Evolutionary conservation across 2,888 invertebrate species (phyloP), one percentile per base, ranked within the genome.

Genomic region (Galeruca laticollis): DNA sequence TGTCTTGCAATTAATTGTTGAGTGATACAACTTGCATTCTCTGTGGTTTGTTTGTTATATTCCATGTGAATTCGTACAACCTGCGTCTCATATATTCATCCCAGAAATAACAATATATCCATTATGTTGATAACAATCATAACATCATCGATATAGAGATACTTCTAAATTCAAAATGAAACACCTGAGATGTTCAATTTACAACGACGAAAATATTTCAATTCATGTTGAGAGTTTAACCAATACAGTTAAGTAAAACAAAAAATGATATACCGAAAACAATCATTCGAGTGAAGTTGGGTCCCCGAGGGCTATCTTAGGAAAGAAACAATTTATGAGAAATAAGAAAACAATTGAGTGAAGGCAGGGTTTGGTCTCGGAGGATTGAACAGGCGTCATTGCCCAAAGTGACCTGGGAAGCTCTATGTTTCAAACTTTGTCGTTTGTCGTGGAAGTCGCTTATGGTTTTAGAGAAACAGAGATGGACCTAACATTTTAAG

Each of bases 281-380:
- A 77, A 81, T 79, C 81, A 82, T 82, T 81, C 79, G 78, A 79
- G 79, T 78, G 80, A 82, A 83, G 78, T 81, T 78, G 65, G 70
- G 68, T 77, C 82, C 76, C 82, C 56, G 56, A 78, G 74, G 82
- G 76, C 70, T 73, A 71, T 78, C 80, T 80, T 77, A 78, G 79
- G 77, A 78, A 76, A 79, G 79, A 82, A 83, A 82, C 83, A 83
- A 82, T 84, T 82, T 83, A 81, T 83, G 82, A 82, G 82, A 82
- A 84, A 84, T 82, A 81, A 81, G 82, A 82, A 82, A 83, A 82
- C 83, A 84, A 84, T 84, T 78, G 82, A 82, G 79, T 81, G 78
- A 80, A 81, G 80, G 79, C 78, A 79, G 81, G 79, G 81, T 76
- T 78, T 71, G 74, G 80, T 80, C 83, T 79, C 80, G 31, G 63